Percentiles rank a stretch among this genome's conserved stretches.
These are phyloP conservation scores for Drosophila nigromelanica DNA, from an alignment of 1,140 invertebrate species.

Conservation along the genomic window DNA sequence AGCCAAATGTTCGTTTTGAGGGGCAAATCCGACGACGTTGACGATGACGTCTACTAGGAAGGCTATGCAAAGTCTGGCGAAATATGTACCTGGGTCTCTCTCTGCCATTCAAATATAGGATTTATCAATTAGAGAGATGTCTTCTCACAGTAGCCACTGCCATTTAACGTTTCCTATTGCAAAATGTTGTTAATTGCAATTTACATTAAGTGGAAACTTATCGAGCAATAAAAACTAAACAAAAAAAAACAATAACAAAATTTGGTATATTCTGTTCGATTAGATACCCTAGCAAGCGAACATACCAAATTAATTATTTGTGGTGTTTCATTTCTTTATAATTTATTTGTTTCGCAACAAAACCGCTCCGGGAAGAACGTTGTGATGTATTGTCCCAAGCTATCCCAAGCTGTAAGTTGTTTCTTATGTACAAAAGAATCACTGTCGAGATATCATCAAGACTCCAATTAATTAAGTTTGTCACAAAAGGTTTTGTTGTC, in stretches of 20 bases:
- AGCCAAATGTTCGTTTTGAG: slow-evolving; percentile 27
- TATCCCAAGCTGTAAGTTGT: neutral
- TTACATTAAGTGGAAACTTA: slow-evolving; percentile 52
- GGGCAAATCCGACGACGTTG: slow-evolving; percentile 31
- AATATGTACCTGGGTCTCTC: slow-evolving; percentile 43
- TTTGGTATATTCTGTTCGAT: slow-evolving; percentile 6
- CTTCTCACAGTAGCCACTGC: slow-evolving; percentile 28
- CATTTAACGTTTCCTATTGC: slow-evolving; percentile 45
- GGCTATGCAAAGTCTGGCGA: slow-evolving; percentile 66
- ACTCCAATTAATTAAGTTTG: neutral
- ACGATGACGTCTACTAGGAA: slow-evolving; percentile 48
- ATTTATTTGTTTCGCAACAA: neutral
- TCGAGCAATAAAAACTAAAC: slow-evolving; percentile 32
- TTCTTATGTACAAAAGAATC: slow-evolving; percentile 4
- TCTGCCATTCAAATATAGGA: slow-evolving; percentile 33
- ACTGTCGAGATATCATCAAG: neutral
- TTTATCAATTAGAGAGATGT: slow-evolving; percentile 63
- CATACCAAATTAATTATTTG: neutral
- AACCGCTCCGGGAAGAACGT: neutral
- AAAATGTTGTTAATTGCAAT: slow-evolving; percentile 72
- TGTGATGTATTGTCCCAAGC: neutral
- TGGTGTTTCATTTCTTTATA: neutral
- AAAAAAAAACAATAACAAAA: slow-evolving; percentile 13
- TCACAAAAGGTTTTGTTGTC: neutral
- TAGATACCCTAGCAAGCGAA: slow-evolving; percentile 30